phyloP scores from a whole-genome alignment of 2,888 invertebrate genomes.

The Atethmia centrago region DNA sequence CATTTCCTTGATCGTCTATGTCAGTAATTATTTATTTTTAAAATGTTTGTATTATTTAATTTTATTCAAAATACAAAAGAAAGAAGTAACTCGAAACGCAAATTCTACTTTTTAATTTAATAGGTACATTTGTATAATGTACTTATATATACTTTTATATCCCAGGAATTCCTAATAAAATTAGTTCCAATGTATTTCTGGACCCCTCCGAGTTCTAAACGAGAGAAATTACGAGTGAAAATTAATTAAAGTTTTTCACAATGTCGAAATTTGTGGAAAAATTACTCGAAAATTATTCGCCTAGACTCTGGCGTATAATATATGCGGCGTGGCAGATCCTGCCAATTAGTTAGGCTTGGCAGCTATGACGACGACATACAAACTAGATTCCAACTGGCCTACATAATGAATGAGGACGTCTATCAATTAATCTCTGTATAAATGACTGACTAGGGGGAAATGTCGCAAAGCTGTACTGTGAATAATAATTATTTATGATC shows the following conservation, averaged over 20 bases:
- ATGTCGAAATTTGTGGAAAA: constrained; percentile 14
- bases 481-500: background rate
- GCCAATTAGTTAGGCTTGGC: constrained; percentile 15
- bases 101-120: background rate
- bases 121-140: constrained; percentile 3
- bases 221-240: constrained; percentile 9
- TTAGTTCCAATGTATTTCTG: constrained; percentile 2
- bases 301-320: constrained; percentile 10
- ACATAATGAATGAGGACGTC: constrained; percentile 18
- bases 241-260: constrained; percentile 35
- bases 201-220: constrained; percentile 2
- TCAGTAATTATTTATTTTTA: background rate
- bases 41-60: background rate
- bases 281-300: constrained; percentile 19
- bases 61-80: background rate
- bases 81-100: background rate
- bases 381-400: constrained; percentile 19
- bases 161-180: background rate
- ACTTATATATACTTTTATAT: background rate
- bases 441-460: background rate
- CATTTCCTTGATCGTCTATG: background rate
- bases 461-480: background rate
- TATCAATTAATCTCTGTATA: constrained; percentile 12
- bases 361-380: background rate
- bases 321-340: background rate